Evolutionary conservation across 1,140 invertebrate genomes (phyloP).

Genomic region (Heliconius himera): DNA sequence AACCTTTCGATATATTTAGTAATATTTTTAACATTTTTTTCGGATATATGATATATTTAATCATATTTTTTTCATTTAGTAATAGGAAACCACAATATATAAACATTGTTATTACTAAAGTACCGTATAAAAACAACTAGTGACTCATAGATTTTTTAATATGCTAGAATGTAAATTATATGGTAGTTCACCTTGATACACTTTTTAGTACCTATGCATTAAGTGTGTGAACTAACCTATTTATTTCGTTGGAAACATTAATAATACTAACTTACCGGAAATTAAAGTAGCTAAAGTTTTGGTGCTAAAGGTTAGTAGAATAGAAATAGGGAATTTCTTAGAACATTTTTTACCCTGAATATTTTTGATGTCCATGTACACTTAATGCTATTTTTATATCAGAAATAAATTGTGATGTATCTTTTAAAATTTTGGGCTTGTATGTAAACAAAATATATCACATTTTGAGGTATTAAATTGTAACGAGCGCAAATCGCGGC

Average conservation of each 20-base stretch:
- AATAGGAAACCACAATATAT: background rate
- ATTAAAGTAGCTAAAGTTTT: background rate
- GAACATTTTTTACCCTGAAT: background rate
- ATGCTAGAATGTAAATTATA: slow-evolving; percentile 28
- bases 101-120: background rate
- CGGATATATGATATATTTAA: background rate
- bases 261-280: background rate
- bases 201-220: slow-evolving; percentile 25
- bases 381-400: background rate
- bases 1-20: background rate
- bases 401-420: background rate
- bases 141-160: slow-evolving; percentile 30
- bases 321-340: background rate
- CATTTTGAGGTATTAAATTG: slow-evolving; percentile 18
- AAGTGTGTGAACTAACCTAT: slow-evolving; percentile 32
- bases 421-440: background rate
- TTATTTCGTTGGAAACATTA: slow-evolving; percentile 16
- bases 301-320: background rate
- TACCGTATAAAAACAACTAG: slow-evolving; percentile 1
- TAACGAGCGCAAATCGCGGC: slow-evolving; percentile 29
- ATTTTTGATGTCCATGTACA: too few relatives aligned
- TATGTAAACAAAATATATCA: background rate
- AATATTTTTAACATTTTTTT: too few relatives aligned
- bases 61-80: background rate
- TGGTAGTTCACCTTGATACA: slow-evolving; percentile 29